Evolutionary conservation across 2,888 invertebrate genomes (phyloP).

Genomic region (Venusia cambrica): DNA sequence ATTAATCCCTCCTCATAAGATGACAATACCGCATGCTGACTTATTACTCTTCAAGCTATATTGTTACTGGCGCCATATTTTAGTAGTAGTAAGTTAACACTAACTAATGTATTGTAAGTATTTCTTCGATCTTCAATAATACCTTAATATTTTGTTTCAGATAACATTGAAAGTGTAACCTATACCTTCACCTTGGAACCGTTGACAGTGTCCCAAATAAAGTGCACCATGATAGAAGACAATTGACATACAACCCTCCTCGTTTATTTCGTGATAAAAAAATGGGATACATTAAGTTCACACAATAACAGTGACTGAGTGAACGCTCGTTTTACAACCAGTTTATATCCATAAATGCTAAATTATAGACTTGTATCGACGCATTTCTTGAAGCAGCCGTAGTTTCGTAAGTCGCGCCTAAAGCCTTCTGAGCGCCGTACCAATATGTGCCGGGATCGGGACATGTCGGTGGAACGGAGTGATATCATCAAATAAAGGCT

Average conservation of each 20-base stretch:
- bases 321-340: constrained; percentile 58
- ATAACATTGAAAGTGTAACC: constrained; percentile 21
- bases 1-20: too few relatives aligned
- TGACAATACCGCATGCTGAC: too few relatives aligned
- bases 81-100: too few relatives aligned
- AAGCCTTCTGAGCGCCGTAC: constrained; percentile 55
- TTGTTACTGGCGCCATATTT: too few relatives aligned
- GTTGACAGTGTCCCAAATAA: constrained; percentile 11
- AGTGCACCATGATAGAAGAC: constrained; percentile 61
- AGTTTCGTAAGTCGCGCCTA: constrained; percentile 68
- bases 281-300: constrained; percentile 23
- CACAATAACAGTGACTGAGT: constrained; percentile 44
- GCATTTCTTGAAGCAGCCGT: constrained; percentile 96
- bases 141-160: constrained; percentile 54
- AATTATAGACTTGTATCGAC: constrained; percentile 95
- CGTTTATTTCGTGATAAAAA: constrained; percentile 16
- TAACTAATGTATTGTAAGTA: too few relatives aligned
- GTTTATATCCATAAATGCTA: constrained; percentile 85
- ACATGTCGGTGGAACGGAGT: constrained; percentile 79
- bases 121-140: too few relatives aligned
- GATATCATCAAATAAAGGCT: constrained; percentile 70
- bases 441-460: constrained; percentile 88
- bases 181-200: constrained; percentile 4
- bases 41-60: too few relatives aligned
- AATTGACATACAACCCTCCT: constrained; percentile 46